Base-by-base conservation (phyloP, 2,113 vertebrate species). In the Neotoma lepida region DNA sequence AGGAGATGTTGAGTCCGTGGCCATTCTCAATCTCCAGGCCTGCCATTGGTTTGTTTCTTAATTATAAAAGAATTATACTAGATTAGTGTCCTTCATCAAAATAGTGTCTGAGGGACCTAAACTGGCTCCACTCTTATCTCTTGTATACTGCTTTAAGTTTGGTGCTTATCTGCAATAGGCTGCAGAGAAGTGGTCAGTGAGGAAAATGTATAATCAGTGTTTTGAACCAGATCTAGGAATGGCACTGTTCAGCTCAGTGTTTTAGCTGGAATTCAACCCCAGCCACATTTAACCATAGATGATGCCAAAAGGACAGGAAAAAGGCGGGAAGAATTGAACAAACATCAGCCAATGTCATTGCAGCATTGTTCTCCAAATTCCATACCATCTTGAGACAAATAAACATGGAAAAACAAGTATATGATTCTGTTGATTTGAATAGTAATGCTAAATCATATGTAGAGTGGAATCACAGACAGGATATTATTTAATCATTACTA, bases 401-500 rank as follows among this genome's bases (percentile, higher is more conserved):
- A 35, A 66, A 90, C 10, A n/a, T 18, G 6, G 56, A 64, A 56
- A 80, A 46, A 22, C 15, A 68, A 89, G 66, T 39, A 18, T n/a
- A 28, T 20, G 71, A 51, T 35, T 8, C 2, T 35, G 3, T 64
- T 76, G 30, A 87, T 84, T 94, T 91, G 44, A 81, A 22, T 44
- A 86, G 35, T 41, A 49, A 7, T 49, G 33, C 41, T 86, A 85
- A 44, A 54, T 15, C 30, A 77, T 49, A 85, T 3, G 17, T 71
- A 91, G 28, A 85, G 2, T 63, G 26, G 24, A 87, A 86, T 18
- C 35, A 87, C 35, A 4, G 30, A 88, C 46, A 91, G 1, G 0
- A 80, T 84, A 56, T 89, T 82, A 61, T 71, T 68, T 80, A 76
- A 90, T 88, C 22, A 51, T 94, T 95, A 90, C 78, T 93, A 80